phyloP scores from a whole-genome alignment of 2,888 invertebrate genomes.

The Drosophila nr. fundita region DNA sequence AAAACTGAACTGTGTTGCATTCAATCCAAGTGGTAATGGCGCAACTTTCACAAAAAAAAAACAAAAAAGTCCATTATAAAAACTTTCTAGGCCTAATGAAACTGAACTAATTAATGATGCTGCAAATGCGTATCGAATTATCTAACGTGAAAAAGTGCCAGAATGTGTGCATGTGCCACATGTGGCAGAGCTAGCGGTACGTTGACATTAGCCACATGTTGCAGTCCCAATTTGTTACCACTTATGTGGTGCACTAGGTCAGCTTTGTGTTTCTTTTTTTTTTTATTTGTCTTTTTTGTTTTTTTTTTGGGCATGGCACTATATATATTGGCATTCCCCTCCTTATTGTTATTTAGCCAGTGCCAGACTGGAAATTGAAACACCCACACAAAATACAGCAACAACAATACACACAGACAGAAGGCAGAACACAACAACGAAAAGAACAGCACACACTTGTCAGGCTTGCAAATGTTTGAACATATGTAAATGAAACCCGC shows the following conservation, averaged over 20 bases:
- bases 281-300: conserved; percentile 2
- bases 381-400: conserved; percentile 58
- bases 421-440: conserved; percentile 17
- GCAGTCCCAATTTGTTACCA: conserved; percentile 17
- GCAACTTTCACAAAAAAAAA: conserved; percentile 61
- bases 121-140: conserved; percentile 72
- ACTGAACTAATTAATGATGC: conserved; percentile 71
- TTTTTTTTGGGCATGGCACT: conserved; percentile 52
- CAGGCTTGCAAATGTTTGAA: conserved; percentile 59
- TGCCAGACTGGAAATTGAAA: conserved; percentile 71
- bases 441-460: conserved; percentile 38
- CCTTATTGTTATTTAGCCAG: conserved; percentile 50
- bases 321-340: conserved; percentile 28
- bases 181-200: conserved; percentile 25
- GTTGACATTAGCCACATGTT: conserved; percentile 20
- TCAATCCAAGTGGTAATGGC: conserved; percentile 23
- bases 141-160: conserved; percentile 46
- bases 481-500: conserved; percentile 73
- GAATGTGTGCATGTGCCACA: conserved; percentile 44
- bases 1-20: conserved; percentile 30
- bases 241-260: conserved; percentile 50
- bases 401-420: conserved; percentile 51
- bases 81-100: conserved; percentile 64
- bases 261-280: conserved; percentile 26
- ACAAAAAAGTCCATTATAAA: conserved; percentile 33